Base-by-base conservation (phyloP, 2,888 invertebrate genomes). In the Drosophila tripunctata region DNA sequence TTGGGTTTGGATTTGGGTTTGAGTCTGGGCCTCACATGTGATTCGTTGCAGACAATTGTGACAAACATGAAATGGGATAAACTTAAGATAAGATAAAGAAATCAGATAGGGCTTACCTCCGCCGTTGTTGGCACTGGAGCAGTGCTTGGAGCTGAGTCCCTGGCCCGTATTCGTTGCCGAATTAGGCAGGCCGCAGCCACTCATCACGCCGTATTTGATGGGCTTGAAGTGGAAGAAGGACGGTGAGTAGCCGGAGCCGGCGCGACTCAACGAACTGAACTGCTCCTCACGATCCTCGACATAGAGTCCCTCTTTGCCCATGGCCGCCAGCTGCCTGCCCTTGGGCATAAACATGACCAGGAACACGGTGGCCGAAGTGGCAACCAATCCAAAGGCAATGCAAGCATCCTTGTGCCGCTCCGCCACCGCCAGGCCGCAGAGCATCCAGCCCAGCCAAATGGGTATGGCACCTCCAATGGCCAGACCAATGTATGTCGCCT, bases 191-290 rank as follows among this genome's bases (percentile, higher is more conserved):
- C 92, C 92, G n/a, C 82, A 83, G 45, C 84, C 84, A 56, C 92
- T 91, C 91, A 95, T 94, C 88, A 94, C 93, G 73, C 95, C 95
- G 89, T 95, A 95, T 90, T 96, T 96, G 73, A 95, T 94, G 40
- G 97, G 97, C 91, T 97, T 97, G 92, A 97, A 97, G 92, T 97
- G 97, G 91, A 97, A 97, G 92, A 97, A 97, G 10, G 96, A 96
- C 4, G 97, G 97, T 58, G 97, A 97, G 91, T 96, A 97, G 62
- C 96, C 96, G 44, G 96, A 96, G 54, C 95, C 96, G 62, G 94
- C 94, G 62, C 94, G 93, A 89, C 95, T 95, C 78, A 96, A 91
- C 50, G 96, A 96, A 91, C 96, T 96, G 77, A 96, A 94, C 57
- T 95, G 94, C 80, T 96, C 96, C 79, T 96, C 96, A 65, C 96